Evolutionary conservation across 2,888 invertebrate genomes (phyloP), one percentile per base, ranked within the genome.

Genomic region (Escarpia spicata): DNA sequence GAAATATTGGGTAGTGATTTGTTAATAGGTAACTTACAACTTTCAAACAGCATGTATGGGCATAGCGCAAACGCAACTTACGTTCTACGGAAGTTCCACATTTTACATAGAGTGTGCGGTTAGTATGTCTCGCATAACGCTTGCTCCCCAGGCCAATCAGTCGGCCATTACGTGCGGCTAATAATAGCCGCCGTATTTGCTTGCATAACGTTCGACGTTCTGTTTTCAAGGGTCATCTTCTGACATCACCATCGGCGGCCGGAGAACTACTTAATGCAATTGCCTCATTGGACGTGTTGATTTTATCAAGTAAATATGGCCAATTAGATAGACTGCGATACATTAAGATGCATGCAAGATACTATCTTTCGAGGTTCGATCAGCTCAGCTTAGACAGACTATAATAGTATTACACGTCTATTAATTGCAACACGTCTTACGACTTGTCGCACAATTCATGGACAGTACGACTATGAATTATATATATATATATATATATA

Each of bases 301-400:
- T 75, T 75, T 75, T 75, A 75, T 75, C 75, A 75, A 75, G 75
- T 75, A 75, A 75, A 75, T 75, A 26, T 75, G 75, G 26, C 75
- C 75, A 75, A n/a, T 75, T 75, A 75, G 75, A n/a, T n/a, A 75
- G 75, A 75, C 75, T 75, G 75, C 75, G 75, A n/a, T n/a, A 75
- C 75, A 75, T n/a, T 75, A 26, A 75, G 75, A 75, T 75, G 75
- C 26, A 26, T 26, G 75, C 75, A 26, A 6, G 26, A 75, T n/a
- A 75, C 75, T 3, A 26, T 75, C 75, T 75, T 26, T 19, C 75
- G 75, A 75, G 19, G n/a, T 19, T 26, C 75, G 75, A 75, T n/a
- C 75, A 26, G 19, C 75, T 75, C 75, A 26, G 19, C 75, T 75
- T 26, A 75, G 75, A 26, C 75, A 75, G 75, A 26, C 52, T 26